Evolutionary conservation across 2,113 vertebrate species (phyloP).

Genomic region (Bambusicola thoracicus): DNA sequence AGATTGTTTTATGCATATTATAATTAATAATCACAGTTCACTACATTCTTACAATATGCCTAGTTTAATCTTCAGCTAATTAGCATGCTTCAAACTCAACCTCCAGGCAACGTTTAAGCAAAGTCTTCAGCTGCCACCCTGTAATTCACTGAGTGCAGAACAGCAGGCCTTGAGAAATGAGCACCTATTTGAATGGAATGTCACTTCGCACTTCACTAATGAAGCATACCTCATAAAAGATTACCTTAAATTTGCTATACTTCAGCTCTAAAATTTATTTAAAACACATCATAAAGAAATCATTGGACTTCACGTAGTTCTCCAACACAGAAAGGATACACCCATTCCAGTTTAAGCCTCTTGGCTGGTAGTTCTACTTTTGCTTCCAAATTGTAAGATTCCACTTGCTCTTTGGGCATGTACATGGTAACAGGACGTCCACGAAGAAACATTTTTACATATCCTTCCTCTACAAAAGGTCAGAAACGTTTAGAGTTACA

Average conservation of each 20-base stretch:
- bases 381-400: conserved; percentile 92
- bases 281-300: not conserved
- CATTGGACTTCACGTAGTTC: not conserved
- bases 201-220: not conserved
- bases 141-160: not conserved
- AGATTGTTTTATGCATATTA: not conserved
- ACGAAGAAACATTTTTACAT: conserved; percentile 98
- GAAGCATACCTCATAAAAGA: not conserved
- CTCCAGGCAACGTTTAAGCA: conserved; percentile 52
- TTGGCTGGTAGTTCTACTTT: conserved; percentile 90
- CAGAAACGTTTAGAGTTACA: conserved; percentile 57
- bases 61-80: conserved; percentile 51
- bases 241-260: not conserved
- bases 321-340: conserved; percentile 89
- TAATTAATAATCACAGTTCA: conserved; percentile 55
- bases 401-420: conserved; percentile 96
- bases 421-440: conserved; percentile 98
- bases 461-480: conserved; percentile 94
- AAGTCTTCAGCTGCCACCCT: conserved; percentile 5
- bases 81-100: conserved; percentile 38
- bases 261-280: not conserved
- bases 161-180: not conserved
- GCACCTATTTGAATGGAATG: not conserved
- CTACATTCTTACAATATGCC: not conserved
- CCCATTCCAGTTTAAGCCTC: conserved; percentile 97